phyloP scores from a whole-genome alignment of 2,113 vertebrate genomes.

The Fregetta grallaria region DNA sequence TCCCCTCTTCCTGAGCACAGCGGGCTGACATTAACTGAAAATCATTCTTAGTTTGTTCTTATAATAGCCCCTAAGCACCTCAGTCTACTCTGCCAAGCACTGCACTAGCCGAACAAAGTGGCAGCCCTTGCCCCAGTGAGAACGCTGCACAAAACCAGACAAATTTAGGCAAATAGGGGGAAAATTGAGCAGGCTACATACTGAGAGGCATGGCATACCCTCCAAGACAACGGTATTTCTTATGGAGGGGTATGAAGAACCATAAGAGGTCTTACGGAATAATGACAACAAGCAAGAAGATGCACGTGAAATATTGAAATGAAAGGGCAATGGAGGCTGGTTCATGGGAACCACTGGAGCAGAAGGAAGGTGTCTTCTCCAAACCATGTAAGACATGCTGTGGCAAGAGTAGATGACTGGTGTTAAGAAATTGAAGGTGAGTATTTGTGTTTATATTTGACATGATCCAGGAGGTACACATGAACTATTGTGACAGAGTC shows the following conservation, averaged over 20 bases:
- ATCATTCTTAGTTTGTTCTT: neutral
- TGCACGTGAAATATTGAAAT: neutral
- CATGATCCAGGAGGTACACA: rapidly evolving
- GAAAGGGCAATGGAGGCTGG: neutral
- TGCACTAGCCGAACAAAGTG: neutral
- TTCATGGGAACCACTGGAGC: neutral
- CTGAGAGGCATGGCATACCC: neutral
- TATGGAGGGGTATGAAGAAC: neutral
- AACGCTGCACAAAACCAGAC: neutral
- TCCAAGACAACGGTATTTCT: neutral
- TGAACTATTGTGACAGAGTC: neutral
- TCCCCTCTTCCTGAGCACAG: neutral
- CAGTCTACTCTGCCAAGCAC: neutral
- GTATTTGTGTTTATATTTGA: neutral
- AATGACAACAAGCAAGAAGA: neutral
- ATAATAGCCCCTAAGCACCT: neutral
- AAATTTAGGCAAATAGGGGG: neutral
- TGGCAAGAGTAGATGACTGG: neutral
- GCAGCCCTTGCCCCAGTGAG: neutral
- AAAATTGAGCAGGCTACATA: neutral
- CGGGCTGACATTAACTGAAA: neutral
- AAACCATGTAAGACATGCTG: neutral
- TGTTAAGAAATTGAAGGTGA: neutral
- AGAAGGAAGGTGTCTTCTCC: neutral
- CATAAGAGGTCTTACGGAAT: neutral